Percentiles rank a stretch among this genome's conserved stretches.
These are phyloP conservation scores for Eupeodes luniger DNA, from an alignment of 2,888 invertebrate species.

Conservation along the genomic window DNA sequence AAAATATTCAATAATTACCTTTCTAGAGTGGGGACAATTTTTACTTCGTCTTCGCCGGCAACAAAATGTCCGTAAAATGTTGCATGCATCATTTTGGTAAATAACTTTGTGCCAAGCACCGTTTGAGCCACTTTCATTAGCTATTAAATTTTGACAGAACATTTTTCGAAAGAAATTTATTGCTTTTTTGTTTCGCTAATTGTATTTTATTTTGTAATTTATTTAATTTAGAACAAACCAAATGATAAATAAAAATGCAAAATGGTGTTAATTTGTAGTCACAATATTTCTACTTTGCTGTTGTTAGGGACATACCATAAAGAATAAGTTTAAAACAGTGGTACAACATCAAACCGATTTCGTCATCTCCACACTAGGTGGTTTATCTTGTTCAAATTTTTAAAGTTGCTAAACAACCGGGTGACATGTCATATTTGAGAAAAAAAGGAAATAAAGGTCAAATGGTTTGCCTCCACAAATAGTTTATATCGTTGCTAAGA, in stretches of 20 bases:
- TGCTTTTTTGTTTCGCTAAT: slow-evolving; percentile 74
- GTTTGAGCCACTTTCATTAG: slow-evolving; percentile 92
- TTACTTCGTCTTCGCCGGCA: slow-evolving; percentile 96
- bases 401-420: too few species aligned
- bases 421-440: too few species aligned
- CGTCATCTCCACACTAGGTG: too few species aligned
- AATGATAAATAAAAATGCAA: background rate
- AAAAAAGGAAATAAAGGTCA: too few species aligned
- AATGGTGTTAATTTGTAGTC: background rate
- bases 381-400: too few species aligned
- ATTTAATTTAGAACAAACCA: background rate
- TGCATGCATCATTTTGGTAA: slow-evolving; percentile 93
- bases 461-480: too few species aligned
- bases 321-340: too few species aligned
- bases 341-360: too few species aligned
- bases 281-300: slow-evolving; percentile 17
- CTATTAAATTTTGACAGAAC: slow-evolving; percentile 85
- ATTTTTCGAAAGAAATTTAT: slow-evolving; percentile 63
- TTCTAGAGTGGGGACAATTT: slow-evolving; percentile 93
- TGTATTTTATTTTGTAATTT: background rate
- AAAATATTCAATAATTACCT: slow-evolving; percentile 84
- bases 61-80: slow-evolving; percentile 99
- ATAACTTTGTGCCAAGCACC: slow-evolving; percentile 92
- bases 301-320: background rate
- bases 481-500: too few species aligned